Evolutionary conservation across 2,113 vertebrate genomes (phyloP).

Genomic region (Donacobius atricapilla): DNA sequence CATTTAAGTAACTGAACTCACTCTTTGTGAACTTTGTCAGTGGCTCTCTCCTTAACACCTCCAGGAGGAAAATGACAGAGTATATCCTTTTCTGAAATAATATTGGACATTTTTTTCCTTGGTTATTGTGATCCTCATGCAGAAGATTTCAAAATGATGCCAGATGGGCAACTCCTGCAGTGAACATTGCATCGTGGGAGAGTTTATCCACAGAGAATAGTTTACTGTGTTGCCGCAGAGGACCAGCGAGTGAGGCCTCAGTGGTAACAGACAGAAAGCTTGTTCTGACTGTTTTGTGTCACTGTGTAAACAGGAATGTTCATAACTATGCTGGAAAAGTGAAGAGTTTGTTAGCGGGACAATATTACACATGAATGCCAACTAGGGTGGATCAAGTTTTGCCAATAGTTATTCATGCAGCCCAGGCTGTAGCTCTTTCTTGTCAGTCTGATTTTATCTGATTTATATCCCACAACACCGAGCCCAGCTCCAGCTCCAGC

Average conservation of each 20-base stretch:
- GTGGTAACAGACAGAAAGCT: not conserved
- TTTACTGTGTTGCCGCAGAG: not conserved
- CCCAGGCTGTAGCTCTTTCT: not conserved
- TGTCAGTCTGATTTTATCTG: not conserved
- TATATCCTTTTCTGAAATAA: not conserved
- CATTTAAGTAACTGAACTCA: accelerated
- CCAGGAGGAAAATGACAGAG: not conserved
- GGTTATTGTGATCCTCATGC: not conserved
- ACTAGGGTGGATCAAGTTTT: not conserved
- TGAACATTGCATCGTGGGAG: not conserved
- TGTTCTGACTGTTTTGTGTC: not conserved
- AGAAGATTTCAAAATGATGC: not conserved
- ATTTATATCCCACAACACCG: not conserved
- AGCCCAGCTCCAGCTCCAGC: not conserved
- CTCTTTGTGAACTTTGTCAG: not conserved
- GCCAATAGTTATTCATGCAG: not conserved
- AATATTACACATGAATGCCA: accelerated
- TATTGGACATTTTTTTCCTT: not conserved
- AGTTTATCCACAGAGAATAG: accelerated
- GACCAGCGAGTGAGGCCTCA: accelerated
- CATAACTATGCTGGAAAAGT: not conserved
- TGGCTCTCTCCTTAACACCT: not conserved
- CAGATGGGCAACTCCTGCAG: not conserved
- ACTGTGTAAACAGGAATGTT: not conserved
- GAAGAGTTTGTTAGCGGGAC: not conserved